Percentiles rank a stretch among this genome's conserved stretches.
Conservation (phyloP, 1,140 invertebrate genomes). For the Cydia splendana region DNA sequence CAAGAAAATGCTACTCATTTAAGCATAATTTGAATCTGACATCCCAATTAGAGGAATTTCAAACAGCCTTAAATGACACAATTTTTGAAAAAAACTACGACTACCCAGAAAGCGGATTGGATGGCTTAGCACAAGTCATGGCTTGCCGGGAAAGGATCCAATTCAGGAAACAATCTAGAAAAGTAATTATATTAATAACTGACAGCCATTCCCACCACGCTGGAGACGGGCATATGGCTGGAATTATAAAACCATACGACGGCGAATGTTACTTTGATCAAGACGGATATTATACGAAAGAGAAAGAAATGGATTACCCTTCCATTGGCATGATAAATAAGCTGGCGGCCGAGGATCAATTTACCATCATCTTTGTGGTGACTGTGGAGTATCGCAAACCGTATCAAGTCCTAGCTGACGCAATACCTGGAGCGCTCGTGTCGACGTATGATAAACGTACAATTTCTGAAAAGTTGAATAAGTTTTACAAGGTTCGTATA, state of each 20-base stretch:
- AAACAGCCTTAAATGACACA: constrained; percentile 78
- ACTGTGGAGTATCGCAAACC: background rate
- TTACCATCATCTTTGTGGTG: background rate
- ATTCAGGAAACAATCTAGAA: constrained; percentile 80
- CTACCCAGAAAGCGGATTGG: constrained; percentile 87
- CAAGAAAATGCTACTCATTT: constrained; percentile 88
- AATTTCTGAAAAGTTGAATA: constrained; percentile 4
- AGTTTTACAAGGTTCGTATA: background rate
- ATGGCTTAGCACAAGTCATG: constrained; percentile 87
- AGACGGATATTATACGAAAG: constrained; percentile 83
- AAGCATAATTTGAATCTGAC: constrained; percentile 91
- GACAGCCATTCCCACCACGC: constrained; percentile 82
- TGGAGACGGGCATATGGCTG: constrained; percentile 86
- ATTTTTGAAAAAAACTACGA: constrained; percentile 86
- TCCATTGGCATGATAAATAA: constrained; percentile 82
- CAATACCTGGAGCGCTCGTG: background rate
- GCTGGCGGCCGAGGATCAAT: constrained; percentile 68
- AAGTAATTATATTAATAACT: constrained; percentile 81
- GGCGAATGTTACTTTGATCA: constrained; percentile 88
- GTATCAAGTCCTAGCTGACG: background rate
- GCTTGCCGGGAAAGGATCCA: constrained; percentile 81
- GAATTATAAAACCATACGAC: constrained; percentile 91
- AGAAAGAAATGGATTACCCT: constrained; percentile 81
- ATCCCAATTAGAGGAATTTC: constrained; percentile 84
- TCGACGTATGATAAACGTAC: background rate